Percentiles rank a stretch among this genome's conserved stretches.
These are phyloP conservation scores for Drosophila cognata DNA, from an alignment of 2,888 invertebrate genomes.

Conservation along the genomic window DNA sequence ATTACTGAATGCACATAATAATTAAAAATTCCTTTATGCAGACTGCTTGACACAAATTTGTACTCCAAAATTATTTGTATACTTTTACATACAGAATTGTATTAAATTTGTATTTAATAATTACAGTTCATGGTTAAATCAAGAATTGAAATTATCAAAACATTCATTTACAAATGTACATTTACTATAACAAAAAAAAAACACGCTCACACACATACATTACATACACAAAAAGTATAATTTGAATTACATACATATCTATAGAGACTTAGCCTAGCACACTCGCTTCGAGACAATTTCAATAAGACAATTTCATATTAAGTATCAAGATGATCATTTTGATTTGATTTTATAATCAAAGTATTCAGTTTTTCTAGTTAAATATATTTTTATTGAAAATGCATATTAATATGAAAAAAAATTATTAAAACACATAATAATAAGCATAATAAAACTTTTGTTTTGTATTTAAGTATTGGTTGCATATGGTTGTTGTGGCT, in stretches of 20 bases:
- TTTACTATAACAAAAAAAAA: slow-evolving; percentile 7
- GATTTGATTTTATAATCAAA: not conserved
- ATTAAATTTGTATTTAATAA: not conserved
- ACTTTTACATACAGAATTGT: not conserved
- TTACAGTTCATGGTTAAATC: not conserved
- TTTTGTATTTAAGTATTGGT: slow-evolving; percentile 18
- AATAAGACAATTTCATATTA: slow-evolving; percentile 4
- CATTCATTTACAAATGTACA: slow-evolving; percentile 1
- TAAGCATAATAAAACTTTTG: slow-evolving; percentile 20
- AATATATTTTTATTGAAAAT: slow-evolving; percentile 23
- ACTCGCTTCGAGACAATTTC: slow-evolving; percentile 19
- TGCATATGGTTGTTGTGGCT: slow-evolving; percentile 7
- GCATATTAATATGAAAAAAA: slow-evolving; percentile 40
- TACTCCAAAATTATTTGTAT: not conserved
- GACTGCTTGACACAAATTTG: not conserved
- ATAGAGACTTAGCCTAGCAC: slow-evolving; percentile 37
- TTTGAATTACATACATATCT: slow-evolving; percentile 30
- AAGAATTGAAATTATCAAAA: slow-evolving; percentile 1
- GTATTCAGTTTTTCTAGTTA: slow-evolving; percentile 9
- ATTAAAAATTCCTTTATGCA: not conserved
- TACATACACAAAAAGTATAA: slow-evolving; percentile 24
- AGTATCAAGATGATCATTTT: slow-evolving; percentile 4
- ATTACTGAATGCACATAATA: not conserved
- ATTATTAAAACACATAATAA: slow-evolving; percentile 28
- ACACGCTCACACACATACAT: slow-evolving; percentile 25